These are phyloP conservation scores for Carollia perspicillata DNA, from an alignment of 2,113 vertebrate species.

Conservation along the genomic window DNA sequence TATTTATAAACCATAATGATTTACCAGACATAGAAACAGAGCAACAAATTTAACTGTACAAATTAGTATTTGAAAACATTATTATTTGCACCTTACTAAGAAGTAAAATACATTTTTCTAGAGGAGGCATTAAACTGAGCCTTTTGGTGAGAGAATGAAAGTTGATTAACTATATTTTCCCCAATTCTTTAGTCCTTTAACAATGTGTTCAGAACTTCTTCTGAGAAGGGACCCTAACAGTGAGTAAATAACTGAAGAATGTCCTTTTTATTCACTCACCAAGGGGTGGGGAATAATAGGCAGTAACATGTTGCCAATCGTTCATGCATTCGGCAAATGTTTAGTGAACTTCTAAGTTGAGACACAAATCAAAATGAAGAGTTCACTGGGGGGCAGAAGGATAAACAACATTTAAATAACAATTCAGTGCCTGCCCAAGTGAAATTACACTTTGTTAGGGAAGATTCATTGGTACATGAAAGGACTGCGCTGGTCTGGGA, in stretches of 20 bases:
- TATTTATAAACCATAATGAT: constrained; percentile 50
- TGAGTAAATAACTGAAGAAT: constrained; percentile 68
- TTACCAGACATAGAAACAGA: constrained; percentile 57
- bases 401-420: constrained; percentile 5
- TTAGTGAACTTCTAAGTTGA: background rate
- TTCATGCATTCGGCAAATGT: background rate
- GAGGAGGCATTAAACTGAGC: constrained; percentile 54
- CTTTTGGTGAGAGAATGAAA: constrained; percentile 54
- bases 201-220: constrained; percentile 73
- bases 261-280: constrained; percentile 61
- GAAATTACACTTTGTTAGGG: background rate
- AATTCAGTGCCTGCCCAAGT: background rate
- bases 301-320: background rate
- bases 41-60: constrained; percentile 47
- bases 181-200: constrained; percentile 64
- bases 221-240: background rate
- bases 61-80: constrained; percentile 66
- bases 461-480: background rate
- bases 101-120: constrained; percentile 71
- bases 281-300: constrained; percentile 35
- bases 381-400: background rate
- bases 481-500: background rate
- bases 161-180: constrained; percentile 71
- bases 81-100: constrained; percentile 65
- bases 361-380: constrained; percentile 30